These are phyloP conservation scores for Dromiciops gliroides DNA, from an alignment of 2,113 vertebrate species.

Conservation along the genomic window DNA sequence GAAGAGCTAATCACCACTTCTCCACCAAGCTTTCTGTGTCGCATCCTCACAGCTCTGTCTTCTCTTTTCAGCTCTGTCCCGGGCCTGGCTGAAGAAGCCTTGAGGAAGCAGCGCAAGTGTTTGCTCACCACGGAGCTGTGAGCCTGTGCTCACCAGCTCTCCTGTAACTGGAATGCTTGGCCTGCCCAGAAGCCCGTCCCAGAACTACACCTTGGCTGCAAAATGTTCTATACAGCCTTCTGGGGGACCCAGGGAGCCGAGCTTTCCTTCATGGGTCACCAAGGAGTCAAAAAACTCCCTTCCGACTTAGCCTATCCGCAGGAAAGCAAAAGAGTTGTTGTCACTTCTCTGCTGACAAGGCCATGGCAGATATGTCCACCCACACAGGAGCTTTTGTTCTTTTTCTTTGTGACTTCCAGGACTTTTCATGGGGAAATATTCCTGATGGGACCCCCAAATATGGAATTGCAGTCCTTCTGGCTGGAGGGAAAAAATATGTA, in stretches of 20 bases:
- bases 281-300: neutral
- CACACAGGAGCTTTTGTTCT: neutral
- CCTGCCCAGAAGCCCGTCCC: neutral
- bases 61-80: neutral
- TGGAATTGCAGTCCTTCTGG: neutral
- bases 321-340: neutral
- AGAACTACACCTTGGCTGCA: neutral
- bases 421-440: neutral
- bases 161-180: neutral
- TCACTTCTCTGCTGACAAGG: too few species aligned
- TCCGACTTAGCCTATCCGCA: neutral
- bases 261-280: neutral
- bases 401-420: neutral
- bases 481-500: neutral
- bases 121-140: neutral
- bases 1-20: neutral
- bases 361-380: accelerated
- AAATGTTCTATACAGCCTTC: neutral
- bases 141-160: neutral
- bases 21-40: accelerated
- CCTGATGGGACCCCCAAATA: neutral
- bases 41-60: neutral
- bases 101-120: neutral
- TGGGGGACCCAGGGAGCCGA: too few species aligned
- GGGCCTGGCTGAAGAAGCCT: neutral